Conservation (phyloP, 2,888 invertebrate genomes). For the Oxycera nigricornis region DNA sequence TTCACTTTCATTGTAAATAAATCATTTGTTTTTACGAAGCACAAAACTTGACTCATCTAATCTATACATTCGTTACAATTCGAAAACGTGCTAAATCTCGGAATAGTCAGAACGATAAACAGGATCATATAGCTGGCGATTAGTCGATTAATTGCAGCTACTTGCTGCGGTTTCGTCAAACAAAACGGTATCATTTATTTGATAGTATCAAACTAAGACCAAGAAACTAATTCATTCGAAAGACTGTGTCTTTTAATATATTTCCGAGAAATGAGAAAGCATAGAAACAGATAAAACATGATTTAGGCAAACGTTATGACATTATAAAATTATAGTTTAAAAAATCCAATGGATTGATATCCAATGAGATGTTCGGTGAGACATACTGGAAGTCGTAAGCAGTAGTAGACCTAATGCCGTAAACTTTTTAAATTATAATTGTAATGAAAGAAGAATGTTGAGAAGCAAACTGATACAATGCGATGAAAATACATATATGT, state of each 20-base stretch:
- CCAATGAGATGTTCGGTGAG: not conserved
- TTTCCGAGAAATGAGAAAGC: conserved; percentile 3
- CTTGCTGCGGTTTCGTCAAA: too few relatives aligned
- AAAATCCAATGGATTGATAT: conserved; percentile 18
- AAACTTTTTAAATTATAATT: not conserved
- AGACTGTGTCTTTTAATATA: conserved; percentile 17
- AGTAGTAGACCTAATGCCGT: not conserved
- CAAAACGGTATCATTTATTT: too few relatives aligned
- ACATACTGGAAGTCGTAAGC: not conserved
- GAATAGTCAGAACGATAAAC: not conserved
- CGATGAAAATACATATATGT: not conserved
- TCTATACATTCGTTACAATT: not conserved
- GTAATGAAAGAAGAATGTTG: conserved; percentile 30
- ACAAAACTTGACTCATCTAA: not conserved
- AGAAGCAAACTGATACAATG: conserved; percentile 1
- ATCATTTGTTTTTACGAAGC: not conserved
- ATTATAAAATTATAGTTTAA: conserved; percentile 14
- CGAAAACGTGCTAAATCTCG: not conserved
- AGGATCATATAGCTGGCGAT: too few relatives aligned
- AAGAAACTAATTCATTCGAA: too few relatives aligned
- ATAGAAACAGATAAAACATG: not conserved
- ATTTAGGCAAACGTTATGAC: conserved; percentile 9
- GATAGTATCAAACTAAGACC: too few relatives aligned
- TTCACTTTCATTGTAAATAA: conserved; percentile 14
- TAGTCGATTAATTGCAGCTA: too few relatives aligned